Conservation (phyloP, 1,140 invertebrate genomes). For the Kradibia gibbosae region DNA sequence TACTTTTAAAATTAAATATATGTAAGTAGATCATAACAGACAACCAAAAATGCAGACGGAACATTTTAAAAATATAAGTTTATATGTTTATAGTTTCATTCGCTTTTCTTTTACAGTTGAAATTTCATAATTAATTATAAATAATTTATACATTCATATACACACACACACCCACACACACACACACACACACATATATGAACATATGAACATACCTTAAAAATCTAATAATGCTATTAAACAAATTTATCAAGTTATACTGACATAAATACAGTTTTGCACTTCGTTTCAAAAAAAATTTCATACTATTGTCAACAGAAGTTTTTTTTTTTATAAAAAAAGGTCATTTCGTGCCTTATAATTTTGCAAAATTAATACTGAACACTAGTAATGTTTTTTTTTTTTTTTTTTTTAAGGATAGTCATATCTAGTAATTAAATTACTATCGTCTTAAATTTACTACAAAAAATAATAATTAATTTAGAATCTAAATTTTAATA, state of each 20-base stretch:
- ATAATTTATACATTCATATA: not conserved
- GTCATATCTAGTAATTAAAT: not conserved
- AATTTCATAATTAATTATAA: slow-evolving; percentile 30
- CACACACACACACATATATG: slow-evolving; percentile 16
- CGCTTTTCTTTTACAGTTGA: not conserved
- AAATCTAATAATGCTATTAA: slow-evolving; percentile 40
- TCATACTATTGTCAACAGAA: slow-evolving; percentile 12
- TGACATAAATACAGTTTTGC: slow-evolving; percentile 24
- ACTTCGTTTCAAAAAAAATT: not conserved
- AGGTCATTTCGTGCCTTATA: not conserved
- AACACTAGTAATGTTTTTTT: not conserved
- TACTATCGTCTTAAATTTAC: slow-evolving; percentile 25
- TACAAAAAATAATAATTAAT: not conserved
- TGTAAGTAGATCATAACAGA: not conserved
- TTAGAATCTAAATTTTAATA: not conserved
- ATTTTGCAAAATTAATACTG: slow-evolving; percentile 20
- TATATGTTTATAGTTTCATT: not conserved
- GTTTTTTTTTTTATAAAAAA: slow-evolving; percentile 2
- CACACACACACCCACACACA: slow-evolving; percentile 22
- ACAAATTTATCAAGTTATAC: slow-evolving; percentile 17
- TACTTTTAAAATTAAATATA: not conserved
- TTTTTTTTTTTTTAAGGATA: too few relatives aligned
- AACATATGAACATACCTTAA: slow-evolving; percentile 18
- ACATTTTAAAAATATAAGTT: slow-evolving; percentile 24
- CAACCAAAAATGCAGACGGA: not conserved